Evolutionary conservation across 1,140 invertebrate genomes (phyloP).

Genomic region (Drosophila auraria): DNA sequence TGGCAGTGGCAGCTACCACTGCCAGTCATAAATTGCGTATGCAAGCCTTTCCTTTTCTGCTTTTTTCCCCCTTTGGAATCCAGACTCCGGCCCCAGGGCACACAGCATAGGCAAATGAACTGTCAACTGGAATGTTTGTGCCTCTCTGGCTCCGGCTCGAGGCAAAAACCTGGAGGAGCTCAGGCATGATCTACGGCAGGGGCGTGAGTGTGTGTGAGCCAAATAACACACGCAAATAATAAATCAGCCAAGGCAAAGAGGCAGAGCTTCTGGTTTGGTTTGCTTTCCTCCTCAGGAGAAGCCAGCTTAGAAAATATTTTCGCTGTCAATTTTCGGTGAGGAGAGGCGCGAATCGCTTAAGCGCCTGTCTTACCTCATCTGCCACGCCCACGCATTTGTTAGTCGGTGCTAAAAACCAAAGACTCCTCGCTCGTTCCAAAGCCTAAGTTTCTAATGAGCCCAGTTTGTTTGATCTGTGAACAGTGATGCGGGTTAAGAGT

Average conservation of each 20-base stretch:
- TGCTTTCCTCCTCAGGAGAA: background rate
- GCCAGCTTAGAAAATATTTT: conserved; percentile 69
- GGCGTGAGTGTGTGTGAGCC: conserved; percentile 69
- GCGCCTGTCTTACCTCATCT: conserved; percentile 46
- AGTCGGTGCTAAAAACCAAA: conserved; percentile 24
- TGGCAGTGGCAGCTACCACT: conserved; percentile 18
- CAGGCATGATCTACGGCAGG: conserved; percentile 64
- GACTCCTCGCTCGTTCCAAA: background rate
- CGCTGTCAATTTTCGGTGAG: conserved; percentile 61
- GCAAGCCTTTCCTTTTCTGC: conserved; percentile 30
- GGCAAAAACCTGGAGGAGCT: conserved; percentile 12
- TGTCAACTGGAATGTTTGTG: conserved; percentile 77
- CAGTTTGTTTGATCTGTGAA: conserved; percentile 47
- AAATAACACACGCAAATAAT: conserved; percentile 77
- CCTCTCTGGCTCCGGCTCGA: conserved; percentile 16
- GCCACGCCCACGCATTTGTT: conserved; percentile 76
- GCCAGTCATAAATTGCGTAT: conserved; percentile 70
- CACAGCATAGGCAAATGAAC: conserved; percentile 78
- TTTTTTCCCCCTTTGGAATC: background rate
- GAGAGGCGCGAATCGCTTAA: conserved; percentile 49
- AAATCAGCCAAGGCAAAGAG: conserved; percentile 56
- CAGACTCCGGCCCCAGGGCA: conserved; percentile 24
- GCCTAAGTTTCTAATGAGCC: conserved; percentile 48
- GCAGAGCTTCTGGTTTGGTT: conserved; percentile 29
- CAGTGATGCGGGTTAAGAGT: conserved; percentile 35